Conservation (phyloP, 2,113 vertebrate species). For the Forbesichthys agassizii region DNA sequence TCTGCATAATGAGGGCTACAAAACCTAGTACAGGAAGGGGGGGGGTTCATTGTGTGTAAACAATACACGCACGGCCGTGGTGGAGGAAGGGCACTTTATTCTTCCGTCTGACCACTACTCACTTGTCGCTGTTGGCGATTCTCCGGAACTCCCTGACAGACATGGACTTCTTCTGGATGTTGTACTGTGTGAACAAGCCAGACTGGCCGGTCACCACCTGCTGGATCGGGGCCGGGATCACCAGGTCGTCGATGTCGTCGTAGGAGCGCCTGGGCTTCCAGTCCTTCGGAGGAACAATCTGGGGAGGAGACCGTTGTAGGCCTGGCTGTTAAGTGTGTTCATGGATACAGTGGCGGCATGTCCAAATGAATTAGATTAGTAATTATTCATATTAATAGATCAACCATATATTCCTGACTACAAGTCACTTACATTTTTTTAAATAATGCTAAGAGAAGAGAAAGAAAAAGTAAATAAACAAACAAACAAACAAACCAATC, state of each 20-base stretch:
- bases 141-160: slow-evolving; percentile 90
- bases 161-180: slow-evolving; percentile 98
- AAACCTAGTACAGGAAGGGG: slow-evolving; percentile 67
- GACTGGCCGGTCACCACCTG: slow-evolving; percentile 97
- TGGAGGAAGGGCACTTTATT: neutral
- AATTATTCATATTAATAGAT: too few relatives aligned
- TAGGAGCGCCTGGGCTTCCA: slow-evolving; percentile 92
- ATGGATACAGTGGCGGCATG: too few relatives aligned
- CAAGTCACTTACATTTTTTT: too few relatives aligned
- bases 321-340: neutral
- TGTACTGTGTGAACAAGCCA: slow-evolving; percentile 98
- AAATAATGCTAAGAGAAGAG: too few relatives aligned
- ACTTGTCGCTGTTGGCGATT: slow-evolving; percentile 95
- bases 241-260: slow-evolving; percentile 91
- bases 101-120: slow-evolving; percentile 35
- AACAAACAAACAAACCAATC: too few relatives aligned
- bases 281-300: slow-evolving; percentile 94
- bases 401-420: too few relatives aligned
- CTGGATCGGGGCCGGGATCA: slow-evolving; percentile 96
- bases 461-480: too few relatives aligned
- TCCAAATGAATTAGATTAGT: too few relatives aligned
- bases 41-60: too few relatives aligned
- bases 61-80: too few relatives aligned
- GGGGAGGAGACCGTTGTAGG: slow-evolving; percentile 14
- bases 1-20: slow-evolving; percentile 91